Evolutionary conservation across 2,888 invertebrate species (phyloP), one percentile per base, ranked within the genome.

Genomic region (Neelides folsomi): DNA sequence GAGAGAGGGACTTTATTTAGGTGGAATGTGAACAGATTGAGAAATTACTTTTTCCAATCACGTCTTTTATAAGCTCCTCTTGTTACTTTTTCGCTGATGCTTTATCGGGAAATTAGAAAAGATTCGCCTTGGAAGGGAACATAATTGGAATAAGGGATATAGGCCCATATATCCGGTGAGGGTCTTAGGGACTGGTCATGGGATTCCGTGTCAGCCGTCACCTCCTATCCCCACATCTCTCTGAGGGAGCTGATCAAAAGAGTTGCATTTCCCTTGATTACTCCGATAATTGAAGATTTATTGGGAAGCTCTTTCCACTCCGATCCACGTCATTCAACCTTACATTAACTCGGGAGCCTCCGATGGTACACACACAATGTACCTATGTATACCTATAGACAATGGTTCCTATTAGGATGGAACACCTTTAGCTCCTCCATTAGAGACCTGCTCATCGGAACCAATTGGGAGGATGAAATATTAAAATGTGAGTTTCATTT

Each of bases 231-330:
- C 12, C 12, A 8, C 35, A 44, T 42, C 10, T 42, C n/a, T 44
- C 15, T 20, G 27, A 34, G 44, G 44, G 20, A 12, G 16, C 5
- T 16, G 16, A 38, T 46, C 51, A 51, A 56, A 56, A 58, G 54
- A 58, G 54, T 55, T 57, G 53, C 55, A 52, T 57, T 64, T 59
- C 58, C 60, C 53, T 62, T 64, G 64, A 64, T 64, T 64, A 64
- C 60, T 62, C 55, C 58, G 64, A 64, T 64, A 64, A 62, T 62
- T 59, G 62, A 61, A 64, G 60, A 64, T 64, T 64, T 62, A 64
- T 62, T 62, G 62, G 59, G 55, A 58, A 62, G 59, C 59, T 56
- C 60, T 53, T 53, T 57, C 53, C 35, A 35, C 39, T 39, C 45
- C 37, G 16, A 16, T 18, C 40, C n/a, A 15, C 41, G n/a, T 20